phyloP scores from a whole-genome alignment of 2,113 vertebrate species.

The Entelurus aequoreus region DNA sequence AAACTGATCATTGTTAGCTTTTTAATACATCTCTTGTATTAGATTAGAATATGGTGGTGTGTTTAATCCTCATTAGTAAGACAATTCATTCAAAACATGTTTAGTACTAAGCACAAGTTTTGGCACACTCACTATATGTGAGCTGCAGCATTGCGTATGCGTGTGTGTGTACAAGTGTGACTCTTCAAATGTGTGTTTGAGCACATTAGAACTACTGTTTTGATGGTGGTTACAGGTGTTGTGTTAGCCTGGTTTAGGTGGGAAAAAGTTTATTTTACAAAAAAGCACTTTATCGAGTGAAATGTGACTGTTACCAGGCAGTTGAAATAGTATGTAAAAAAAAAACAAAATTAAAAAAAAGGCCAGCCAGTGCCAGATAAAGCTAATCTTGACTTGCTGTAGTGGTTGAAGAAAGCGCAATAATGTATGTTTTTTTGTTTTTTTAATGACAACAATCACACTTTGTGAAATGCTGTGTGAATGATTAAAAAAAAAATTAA shows the following conservation, averaged over 20 bases:
- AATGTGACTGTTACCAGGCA: conserved; percentile 6
- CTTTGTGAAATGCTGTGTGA: conserved; percentile 27
- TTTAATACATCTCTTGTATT: not conserved
- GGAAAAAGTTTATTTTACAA: conserved; percentile 23
- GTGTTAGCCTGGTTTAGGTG: conserved; percentile 14
- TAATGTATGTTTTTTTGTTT: not conserved
- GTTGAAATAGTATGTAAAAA: not conserved
- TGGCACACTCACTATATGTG: conserved; percentile 14
- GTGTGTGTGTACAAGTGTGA: conserved; percentile 7
- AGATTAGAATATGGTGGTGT: not conserved
- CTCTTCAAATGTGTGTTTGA: conserved; percentile 18
- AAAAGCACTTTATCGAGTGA: conserved; percentile 73
- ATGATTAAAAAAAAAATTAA: conserved; percentile 35
- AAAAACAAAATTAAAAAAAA: not conserved
- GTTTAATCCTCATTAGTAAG: not conserved
- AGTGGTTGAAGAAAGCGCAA: conserved; percentile 1
- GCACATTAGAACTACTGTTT: conserved; percentile 30
- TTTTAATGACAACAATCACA: conserved; percentile 4
- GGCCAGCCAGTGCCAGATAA: not conserved
- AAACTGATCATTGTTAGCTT: too few relatives aligned
- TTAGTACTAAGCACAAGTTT: conserved; percentile 39
- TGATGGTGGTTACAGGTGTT: conserved; percentile 14
- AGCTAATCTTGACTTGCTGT: not conserved
- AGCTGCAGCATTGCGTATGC: conserved; percentile 18
- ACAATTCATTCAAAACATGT: not conserved